These are phyloP conservation scores for Erpobdella octoculata DNA, from an alignment of 2,888 invertebrate genomes.

Conservation along the genomic window DNA sequence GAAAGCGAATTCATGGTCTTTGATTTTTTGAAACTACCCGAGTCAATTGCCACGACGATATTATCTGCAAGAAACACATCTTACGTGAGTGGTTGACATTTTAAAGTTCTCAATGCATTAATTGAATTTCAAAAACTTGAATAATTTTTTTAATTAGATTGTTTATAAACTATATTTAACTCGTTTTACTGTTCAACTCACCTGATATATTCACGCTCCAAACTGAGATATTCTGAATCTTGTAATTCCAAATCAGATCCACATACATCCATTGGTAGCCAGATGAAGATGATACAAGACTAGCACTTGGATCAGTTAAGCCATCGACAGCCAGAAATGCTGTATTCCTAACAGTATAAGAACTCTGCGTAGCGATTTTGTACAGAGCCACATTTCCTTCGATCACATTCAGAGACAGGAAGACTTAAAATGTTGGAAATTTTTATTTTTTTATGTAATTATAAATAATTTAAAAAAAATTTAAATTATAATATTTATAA, in stretches of 20 bases:
- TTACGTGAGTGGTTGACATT: too few species aligned
- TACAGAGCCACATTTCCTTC: neutral
- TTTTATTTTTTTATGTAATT: too few species aligned
- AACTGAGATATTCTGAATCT: neutral
- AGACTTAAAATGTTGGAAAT: too few species aligned
- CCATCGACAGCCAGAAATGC: neutral
- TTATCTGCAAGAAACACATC: too few species aligned
- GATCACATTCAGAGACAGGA: neutral
- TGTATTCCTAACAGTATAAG: neutral
- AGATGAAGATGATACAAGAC: neutral
- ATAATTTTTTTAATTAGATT: too few species aligned
- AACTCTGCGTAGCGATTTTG: neutral
- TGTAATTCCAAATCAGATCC: constrained; percentile 1
- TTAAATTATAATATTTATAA: too few species aligned
- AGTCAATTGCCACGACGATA: too few species aligned
- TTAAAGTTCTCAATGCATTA: too few species aligned
- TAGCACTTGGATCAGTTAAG: neutral
- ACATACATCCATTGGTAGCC: neutral
- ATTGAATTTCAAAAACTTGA: too few species aligned
- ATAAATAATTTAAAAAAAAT: too few species aligned
- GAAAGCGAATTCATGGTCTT: too few species aligned
- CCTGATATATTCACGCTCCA: neutral
- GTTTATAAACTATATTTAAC: neutral
- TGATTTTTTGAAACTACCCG: too few species aligned
- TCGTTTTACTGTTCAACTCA: neutral